Percentiles rank a stretch among this genome's conserved stretches.
Conservation (phyloP, 2,797 vertebrate species). For the Botia almorhae region DNA sequence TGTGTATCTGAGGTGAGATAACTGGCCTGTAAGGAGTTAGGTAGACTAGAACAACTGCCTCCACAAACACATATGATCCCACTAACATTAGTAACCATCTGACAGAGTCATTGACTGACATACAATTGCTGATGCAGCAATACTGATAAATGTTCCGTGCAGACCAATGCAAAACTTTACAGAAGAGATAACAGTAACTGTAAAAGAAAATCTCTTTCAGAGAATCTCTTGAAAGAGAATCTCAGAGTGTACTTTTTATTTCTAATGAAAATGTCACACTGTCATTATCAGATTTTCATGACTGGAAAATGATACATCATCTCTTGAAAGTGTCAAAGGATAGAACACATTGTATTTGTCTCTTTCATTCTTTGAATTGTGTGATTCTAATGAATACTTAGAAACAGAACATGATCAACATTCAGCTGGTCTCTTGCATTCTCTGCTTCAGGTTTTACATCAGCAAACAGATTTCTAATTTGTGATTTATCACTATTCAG, state of each 20-base stretch:
- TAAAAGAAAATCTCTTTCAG: neutral
- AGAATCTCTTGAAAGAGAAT: neutral
- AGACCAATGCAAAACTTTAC: neutral
- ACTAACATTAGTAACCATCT: neutral
- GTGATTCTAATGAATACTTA: neutral
- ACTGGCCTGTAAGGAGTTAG: conserved; percentile 40
- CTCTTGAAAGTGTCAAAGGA: neutral
- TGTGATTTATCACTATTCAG: too few species aligned
- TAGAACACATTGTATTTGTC: neutral
- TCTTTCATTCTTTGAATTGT: conserved; percentile 22
- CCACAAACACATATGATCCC: conserved; percentile 11
- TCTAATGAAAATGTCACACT: conserved; percentile 6
- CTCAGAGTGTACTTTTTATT: conserved; percentile 6
- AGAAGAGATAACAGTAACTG: neutral
- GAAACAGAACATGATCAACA: conserved; percentile 14
- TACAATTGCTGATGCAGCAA: neutral
- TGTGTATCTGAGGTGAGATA: conserved; percentile 43
- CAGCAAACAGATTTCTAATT: too few species aligned
- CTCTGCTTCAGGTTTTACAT: neutral
- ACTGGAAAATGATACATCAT: conserved; percentile 6
- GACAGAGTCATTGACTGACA: neutral
- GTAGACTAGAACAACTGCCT: conserved; percentile 23
- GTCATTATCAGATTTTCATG: conserved; percentile 24
- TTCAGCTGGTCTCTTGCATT: neutral
- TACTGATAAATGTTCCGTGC: neutral